These are phyloP conservation scores for Antechinus flavipes DNA, from an alignment of 2,113 vertebrate genomes.

Conservation along the genomic window DNA sequence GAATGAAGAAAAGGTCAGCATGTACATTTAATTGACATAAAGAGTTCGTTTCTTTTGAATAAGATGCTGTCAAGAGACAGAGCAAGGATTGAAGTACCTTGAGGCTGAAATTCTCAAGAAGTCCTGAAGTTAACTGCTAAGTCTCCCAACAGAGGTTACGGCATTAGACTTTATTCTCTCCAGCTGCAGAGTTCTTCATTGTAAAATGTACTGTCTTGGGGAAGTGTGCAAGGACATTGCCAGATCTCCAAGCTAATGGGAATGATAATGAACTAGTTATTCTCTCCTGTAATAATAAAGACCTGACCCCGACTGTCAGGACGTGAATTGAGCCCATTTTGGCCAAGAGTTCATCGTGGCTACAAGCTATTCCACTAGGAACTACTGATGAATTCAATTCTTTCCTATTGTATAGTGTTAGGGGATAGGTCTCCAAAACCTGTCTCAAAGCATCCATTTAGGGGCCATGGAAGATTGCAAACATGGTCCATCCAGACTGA, in stretches of 20 bases:
- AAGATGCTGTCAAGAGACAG: neutral
- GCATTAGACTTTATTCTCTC: neutral
- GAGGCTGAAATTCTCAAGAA: neutral
- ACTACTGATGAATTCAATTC: constrained; percentile 63
- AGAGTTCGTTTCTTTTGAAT: neutral
- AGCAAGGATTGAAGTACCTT: neutral
- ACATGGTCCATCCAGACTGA: neutral
- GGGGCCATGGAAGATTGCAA: constrained; percentile 44
- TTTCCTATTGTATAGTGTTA: constrained; percentile 48
- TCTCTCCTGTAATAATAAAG: neutral
- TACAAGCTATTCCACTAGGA: constrained; percentile 51
- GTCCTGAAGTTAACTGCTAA: neutral
- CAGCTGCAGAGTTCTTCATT: neutral
- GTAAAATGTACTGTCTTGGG: neutral
- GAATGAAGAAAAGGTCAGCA: neutral
- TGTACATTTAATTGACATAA: neutral
- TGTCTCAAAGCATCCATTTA: constrained; percentile 44
- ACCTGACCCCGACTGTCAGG: neutral
- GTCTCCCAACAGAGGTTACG: neutral
- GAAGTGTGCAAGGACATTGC: neutral
- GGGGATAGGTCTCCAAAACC: constrained; percentile 39
- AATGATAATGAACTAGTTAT: neutral
- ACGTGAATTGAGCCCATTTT: constrained; percentile 16
- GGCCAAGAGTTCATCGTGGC: constrained; percentile 24
- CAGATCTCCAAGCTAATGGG: constrained; percentile 27